A percentile compares a stretch with the other conserved stretches of the same genome.
Evolutionary conservation across 2,797 vertebrate species (phyloP).

Genomic region (Aldrovandia affinis): DNA sequence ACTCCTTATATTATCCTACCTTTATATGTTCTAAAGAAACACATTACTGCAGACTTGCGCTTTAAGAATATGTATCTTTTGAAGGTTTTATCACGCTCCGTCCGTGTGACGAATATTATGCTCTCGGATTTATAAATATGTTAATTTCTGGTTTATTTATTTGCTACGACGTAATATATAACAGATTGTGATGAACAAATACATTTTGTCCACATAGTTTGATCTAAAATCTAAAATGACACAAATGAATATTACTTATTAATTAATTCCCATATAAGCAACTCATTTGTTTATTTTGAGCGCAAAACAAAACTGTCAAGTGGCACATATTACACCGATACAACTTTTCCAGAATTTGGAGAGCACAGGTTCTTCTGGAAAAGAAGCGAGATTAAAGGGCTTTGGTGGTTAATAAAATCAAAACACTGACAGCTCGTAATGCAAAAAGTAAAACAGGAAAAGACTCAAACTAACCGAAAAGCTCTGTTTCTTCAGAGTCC

Average conservation of each 20-base stretch:
- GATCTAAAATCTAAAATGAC: background rate
- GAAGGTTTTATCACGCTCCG: background rate
- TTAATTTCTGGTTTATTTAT: background rate
- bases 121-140: background rate
- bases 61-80: background rate
- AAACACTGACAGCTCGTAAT: constrained; percentile 41
- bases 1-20: background rate
- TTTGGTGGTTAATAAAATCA: constrained; percentile 47
- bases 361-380: background rate
- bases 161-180: background rate
- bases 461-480: constrained; percentile 57
- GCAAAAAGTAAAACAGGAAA: constrained; percentile 67
- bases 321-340: background rate
- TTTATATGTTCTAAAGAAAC: background rate
- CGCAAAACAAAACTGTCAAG: background rate
- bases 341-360: background rate
- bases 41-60: background rate
- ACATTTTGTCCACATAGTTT: background rate
- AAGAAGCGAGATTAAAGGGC: background rate
- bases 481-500: constrained; percentile 55
- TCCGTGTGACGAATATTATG: background rate
- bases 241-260: background rate
- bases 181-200: background rate
- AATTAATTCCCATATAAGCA: background rate
- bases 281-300: background rate